These are phyloP conservation scores for Molorchus minor DNA, from an alignment of 2,888 invertebrate species.

Conservation along the genomic window DNA sequence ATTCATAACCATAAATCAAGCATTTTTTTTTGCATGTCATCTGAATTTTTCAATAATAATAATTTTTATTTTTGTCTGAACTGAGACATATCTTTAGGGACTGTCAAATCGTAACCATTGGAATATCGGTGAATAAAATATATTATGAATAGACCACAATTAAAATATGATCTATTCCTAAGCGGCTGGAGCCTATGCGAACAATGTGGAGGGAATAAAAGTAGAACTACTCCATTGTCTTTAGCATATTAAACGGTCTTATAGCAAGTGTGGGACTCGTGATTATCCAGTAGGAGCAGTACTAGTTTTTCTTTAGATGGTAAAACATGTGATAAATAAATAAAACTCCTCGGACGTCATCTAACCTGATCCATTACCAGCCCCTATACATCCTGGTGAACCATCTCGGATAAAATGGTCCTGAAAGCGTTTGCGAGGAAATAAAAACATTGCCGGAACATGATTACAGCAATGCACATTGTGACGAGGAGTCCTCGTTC, in stretches of 20 bases:
- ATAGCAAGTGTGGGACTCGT: conserved; percentile 2
- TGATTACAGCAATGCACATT: conserved; percentile 45
- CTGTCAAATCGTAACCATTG: too few relatives aligned
- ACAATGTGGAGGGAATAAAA: conserved; percentile 10
- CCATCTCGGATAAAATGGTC: conserved; percentile 32
- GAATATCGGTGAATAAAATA: too few relatives aligned
- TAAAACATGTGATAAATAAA: conserved; percentile 38
- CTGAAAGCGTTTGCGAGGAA: conserved; percentile 49
- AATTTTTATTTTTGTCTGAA: too few relatives aligned
- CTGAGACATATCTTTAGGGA: too few relatives aligned
- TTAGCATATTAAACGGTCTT: background rate
- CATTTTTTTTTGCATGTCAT: background rate
- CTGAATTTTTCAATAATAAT: too few relatives aligned
- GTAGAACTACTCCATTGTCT: background rate
- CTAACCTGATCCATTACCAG: conserved; percentile 44
- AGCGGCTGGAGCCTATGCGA: conserved; percentile 8
- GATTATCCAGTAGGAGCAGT: background rate
- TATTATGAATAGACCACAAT: background rate
- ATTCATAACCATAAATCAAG: too few relatives aligned
- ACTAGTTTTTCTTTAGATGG: background rate
- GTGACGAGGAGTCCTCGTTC: conserved; percentile 55
- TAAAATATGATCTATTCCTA: too few relatives aligned
- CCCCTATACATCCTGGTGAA: conserved; percentile 37
- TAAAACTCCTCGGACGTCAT: conserved; percentile 41
- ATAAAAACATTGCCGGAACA: conserved; percentile 55